Evolutionary conservation across 2,888 invertebrate genomes (phyloP), one percentile per base, ranked within the genome.

Genomic region (Ametastegia equiseti): DNA sequence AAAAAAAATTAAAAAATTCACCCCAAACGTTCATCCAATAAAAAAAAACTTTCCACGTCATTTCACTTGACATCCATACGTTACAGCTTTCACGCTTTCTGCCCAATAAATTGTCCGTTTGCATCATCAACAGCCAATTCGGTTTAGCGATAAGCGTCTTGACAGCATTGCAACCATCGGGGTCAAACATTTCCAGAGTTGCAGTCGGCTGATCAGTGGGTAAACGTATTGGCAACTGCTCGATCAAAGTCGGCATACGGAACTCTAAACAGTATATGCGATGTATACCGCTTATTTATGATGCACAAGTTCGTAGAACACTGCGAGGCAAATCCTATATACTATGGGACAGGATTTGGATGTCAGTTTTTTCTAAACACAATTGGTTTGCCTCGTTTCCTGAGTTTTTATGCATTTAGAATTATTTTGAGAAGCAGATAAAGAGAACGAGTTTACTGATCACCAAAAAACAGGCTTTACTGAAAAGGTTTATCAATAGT

Each of bases 201-300:
- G 36, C 15, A 33, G 19, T 36, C 15, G 36, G 23, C 65, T 67
- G 23, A 71, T 23, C 69, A 45, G 45, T 23, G 23, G 42, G 47
- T 45, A 45, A 71, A 71, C 27, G 45, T 71, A 71, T 71, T 15
- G 69, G 42, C 69, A 45, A 23, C 69, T 45, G 69, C 30, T 71
- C 69, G 69, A 71, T 71, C 69, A 71, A 71, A 42, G 69, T 71
- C 69, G 9, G 1, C 45, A 27, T 5, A 42, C 27, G 13, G 45
- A 27, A 45, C 45, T 30, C 45, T 27, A 7, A 6, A 47, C 69
- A 71, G 5, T 45, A 15, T 27, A 19, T 42, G 45, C 69, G 27
- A 7, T 13, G 45, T 71, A 11, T 45, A 15, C 33, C 4, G 15
- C 27, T 30, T 45, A 27, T 19, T 71, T 27, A 71, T n/a, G 27